Percentiles rank a stretch among this genome's conserved stretches.
These are phyloP conservation scores for Corvus hawaiiensis DNA, from an alignment of 2,113 vertebrate genomes.

Conservation along the genomic window DNA sequence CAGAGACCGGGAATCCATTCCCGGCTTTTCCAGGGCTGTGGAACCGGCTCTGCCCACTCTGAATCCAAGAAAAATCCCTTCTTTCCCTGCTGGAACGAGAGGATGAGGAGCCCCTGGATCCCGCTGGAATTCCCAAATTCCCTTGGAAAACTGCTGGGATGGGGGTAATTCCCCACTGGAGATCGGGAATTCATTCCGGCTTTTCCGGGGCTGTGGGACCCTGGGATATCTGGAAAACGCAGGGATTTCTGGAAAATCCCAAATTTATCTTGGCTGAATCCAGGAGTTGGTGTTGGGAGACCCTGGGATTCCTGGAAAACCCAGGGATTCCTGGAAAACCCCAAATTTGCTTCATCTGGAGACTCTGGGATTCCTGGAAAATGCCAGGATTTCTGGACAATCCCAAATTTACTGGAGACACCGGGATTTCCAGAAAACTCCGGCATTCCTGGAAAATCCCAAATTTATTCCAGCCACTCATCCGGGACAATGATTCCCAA, in stretches of 20 bases:
- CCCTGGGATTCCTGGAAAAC: background rate
- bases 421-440: background rate
- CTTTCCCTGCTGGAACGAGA: fast-evolving
- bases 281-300: fast-evolving
- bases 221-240: background rate
- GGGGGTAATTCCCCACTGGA: fast-evolving
- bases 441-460: background rate
- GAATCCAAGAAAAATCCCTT: background rate
- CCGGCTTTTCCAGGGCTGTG: background rate
- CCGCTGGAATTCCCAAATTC: background rate
- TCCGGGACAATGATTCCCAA: fast-evolving
- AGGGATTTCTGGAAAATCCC: background rate
- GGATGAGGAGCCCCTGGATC: background rate
- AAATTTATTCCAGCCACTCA: fast-evolving
- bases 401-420: background rate
- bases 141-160: background rate
- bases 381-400: background rate
- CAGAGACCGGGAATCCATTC: background rate
- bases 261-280: background rate
- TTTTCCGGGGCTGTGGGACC: background rate
- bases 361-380: background rate
- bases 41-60: background rate
- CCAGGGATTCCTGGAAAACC: background rate
- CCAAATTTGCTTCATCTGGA: background rate
- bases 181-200: background rate